Base-by-base conservation (phyloP, 2,888 invertebrate species). In the Sarcophaga variegata region DNA sequence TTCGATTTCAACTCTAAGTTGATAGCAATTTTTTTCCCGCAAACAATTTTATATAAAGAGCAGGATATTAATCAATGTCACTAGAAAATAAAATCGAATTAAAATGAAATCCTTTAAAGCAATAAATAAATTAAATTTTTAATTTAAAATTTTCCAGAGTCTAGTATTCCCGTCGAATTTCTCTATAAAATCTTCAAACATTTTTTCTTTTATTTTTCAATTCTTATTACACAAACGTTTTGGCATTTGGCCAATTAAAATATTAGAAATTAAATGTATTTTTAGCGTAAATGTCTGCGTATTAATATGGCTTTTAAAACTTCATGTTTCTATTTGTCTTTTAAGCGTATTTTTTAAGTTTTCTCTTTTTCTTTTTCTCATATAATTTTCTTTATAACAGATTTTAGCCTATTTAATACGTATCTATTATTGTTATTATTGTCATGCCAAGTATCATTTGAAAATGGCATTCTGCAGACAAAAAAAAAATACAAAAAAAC, bases 181-280 rank as follows among this genome's bases (percentile, higher is more conserved):
- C 8, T 10, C 3, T 37, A 10, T 37, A 37, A 37, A 37, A 0
- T 37, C 37, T 8, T 2, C 37, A 37, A 37, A 37, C 6, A 37
- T 2, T 10, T 27, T 27, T 27, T 27, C 0, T 6, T 37, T 37
- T 37, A 37, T 37, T 37, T 37, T 37, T 10, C 37, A 54, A 54
- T 5, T 14, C 14, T 54, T 54, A 17, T 54, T 54, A 82, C 0
- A 8, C 2, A 37, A 37, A 10, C 37, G 11, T 63, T 79, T 86
- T 86, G 86, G 86, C 79, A 66, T 12, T 72, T 72, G 54, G 79
- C 72, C 86, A 86, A 86, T 59, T 83, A 47, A 66, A 67, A 62
- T 72, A 80, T 76, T 80, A 76, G 79, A 54, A 14, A 17, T 54
- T 5, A 37, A 37, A 76, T 71, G 75, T 79, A 75, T 79, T 83